These are phyloP conservation scores for Trichomycterus rosablanca DNA, from an alignment of 2,113 vertebrate species.

Conservation along the genomic window DNA sequence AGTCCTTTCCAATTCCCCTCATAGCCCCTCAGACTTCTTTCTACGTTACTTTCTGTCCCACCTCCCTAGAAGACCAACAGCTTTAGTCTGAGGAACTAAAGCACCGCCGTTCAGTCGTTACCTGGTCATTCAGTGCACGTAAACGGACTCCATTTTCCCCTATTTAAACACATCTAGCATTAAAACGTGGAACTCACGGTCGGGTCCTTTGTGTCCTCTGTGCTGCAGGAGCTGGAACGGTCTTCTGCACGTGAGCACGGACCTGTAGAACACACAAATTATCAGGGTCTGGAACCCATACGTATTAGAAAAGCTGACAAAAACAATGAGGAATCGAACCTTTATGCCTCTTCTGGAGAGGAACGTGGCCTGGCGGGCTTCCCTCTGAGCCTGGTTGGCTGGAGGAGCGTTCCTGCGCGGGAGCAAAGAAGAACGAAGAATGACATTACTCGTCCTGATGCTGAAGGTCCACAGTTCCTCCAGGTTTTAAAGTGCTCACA, in stretches of 20 bases:
- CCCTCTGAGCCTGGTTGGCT: conserved; percentile 71
- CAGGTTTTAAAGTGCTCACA: too few species aligned
- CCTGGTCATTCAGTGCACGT: too few species aligned
- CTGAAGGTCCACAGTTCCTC: too few species aligned
- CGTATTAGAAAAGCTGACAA: background rate
- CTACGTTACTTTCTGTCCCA: too few species aligned
- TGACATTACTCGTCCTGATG: too few species aligned
- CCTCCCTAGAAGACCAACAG: too few species aligned
- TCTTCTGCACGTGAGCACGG: conserved; percentile 69
- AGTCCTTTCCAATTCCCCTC: too few species aligned
- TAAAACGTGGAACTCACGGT: conserved; percentile 69
- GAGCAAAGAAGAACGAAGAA: too few species aligned
- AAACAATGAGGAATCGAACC: conserved; percentile 57
- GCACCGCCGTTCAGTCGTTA: too few species aligned
- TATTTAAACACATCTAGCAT: background rate
- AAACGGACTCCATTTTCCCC: background rate
- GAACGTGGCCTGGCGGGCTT: conserved; percentile 89
- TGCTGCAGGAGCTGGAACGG: conserved; percentile 51
- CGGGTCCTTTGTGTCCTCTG: conserved; percentile 66
- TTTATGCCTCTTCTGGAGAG: conserved; percentile 88
- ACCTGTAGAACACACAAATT: conserved; percentile 56
- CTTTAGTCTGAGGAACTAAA: too few species aligned
- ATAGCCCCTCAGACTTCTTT: too few species aligned
- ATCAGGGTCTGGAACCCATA: background rate
- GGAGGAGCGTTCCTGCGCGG: conserved; percentile 49